A percentile compares a stretch with the other conserved stretches of the same genome.
Conservation (phyloP, 2,888 invertebrate species). For the Heteromyza rotundicornis region DNA sequence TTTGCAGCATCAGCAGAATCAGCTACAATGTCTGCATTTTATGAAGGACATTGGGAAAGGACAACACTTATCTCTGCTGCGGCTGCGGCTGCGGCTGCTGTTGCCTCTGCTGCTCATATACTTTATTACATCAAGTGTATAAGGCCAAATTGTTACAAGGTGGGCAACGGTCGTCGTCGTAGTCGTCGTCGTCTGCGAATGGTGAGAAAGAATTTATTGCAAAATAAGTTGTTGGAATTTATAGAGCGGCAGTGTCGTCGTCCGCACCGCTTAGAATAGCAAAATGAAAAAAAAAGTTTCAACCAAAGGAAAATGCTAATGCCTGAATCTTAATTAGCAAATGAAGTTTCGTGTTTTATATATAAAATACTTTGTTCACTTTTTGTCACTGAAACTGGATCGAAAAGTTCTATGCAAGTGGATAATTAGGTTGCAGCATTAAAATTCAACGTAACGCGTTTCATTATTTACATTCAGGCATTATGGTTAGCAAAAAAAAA, state of each 20-base stretch:
- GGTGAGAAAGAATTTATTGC: conserved; percentile 45
- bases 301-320: conserved; percentile 8
- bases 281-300: background rate
- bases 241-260: conserved; percentile 37
- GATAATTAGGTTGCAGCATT: too few relatives aligned
- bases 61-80: background rate
- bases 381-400: background rate
- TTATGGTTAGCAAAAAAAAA: too few relatives aligned
- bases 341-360: background rate
- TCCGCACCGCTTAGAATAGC: too few relatives aligned
- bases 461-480: too few relatives aligned
- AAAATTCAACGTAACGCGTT: too few relatives aligned
- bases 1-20: background rate
- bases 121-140: background rate
- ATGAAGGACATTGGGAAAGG: background rate
- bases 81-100: too few relatives aligned
- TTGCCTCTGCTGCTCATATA: too few relatives aligned
- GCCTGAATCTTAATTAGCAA: conserved; percentile 21
- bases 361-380: too few relatives aligned
- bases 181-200: too few relatives aligned
- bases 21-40: too few relatives aligned
- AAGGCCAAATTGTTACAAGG: background rate
- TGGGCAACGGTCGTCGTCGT: too few relatives aligned
- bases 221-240: conserved; percentile 54
- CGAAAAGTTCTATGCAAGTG: too few relatives aligned